Conservation (phyloP, 2,113 vertebrate species). For the Centropus unirufus region DNA sequence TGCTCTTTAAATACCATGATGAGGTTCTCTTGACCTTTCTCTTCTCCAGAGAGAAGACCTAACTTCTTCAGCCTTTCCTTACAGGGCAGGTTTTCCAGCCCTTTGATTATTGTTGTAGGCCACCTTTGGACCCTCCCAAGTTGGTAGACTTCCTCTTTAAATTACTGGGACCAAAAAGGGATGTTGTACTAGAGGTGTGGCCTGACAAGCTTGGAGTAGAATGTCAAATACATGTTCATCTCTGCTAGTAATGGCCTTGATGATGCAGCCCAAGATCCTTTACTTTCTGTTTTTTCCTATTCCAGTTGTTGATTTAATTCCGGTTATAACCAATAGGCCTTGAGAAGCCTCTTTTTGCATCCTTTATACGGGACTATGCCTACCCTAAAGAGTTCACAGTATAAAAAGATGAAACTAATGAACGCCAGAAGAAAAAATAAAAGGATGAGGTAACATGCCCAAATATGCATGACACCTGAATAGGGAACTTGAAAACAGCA, state of each 20-base stretch:
- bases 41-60: background rate
- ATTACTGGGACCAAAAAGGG: background rate
- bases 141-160: background rate
- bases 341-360: background rate
- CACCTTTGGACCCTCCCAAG: background rate
- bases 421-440: background rate
- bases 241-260: background rate
- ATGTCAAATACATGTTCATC: background rate
- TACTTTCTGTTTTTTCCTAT: background rate
- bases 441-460: background rate
- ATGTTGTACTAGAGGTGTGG: accelerated
- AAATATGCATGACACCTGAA: background rate
- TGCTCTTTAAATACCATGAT: background rate
- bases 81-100: background rate
- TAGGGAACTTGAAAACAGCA: background rate
- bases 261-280: background rate
- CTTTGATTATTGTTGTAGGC: background rate
- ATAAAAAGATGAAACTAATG: background rate
- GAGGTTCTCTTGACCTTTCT: background rate
- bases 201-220: background rate
- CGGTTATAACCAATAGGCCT: background rate
- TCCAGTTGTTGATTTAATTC: background rate
- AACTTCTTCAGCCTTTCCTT: background rate
- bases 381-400: background rate
- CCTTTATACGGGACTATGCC: background rate